Base-by-base conservation (phyloP, 2,113 vertebrate species). In the Microcebus lehilahytsara region DNA sequence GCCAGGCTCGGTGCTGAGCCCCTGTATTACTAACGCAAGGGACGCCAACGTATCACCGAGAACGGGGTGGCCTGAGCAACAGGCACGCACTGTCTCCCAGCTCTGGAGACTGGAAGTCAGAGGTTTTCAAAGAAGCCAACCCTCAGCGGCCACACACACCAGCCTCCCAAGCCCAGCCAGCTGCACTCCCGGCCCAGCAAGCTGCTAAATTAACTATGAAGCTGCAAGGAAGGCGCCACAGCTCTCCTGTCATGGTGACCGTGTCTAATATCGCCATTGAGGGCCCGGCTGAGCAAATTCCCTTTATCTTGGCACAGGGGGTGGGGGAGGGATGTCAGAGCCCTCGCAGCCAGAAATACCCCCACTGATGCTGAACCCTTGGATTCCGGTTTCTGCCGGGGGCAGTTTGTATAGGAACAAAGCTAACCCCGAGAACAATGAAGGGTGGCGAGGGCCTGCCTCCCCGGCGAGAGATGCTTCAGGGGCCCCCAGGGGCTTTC, bases 81-180 rank as follows among this genome's bases (percentile, higher is more conserved):
- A 58, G 19, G 22, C 20, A n/a, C 2, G 32, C 53, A 12, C 30
- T 9, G 10, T 34, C n/a, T 34, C 25, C 5, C 3, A 5, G 75
- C 25, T 40, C 53, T 22, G 27, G 66, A 64, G 66, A 13, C 58
- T 9, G 20, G 14, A 32, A 40, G 32, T 8, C 34, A 5, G 14
- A 53, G 27, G 56, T 80, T 46, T 49, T 53, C 16, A 78, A 80
- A 83, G 71, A 37, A 74, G 56, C 69, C 25, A 23, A 49, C 17
- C 1, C 20, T 79, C 25, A 1, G 67, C 1, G 2, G 66, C 17
- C 46, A 34, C 4, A 1, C 23, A 20, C 0, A 2, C 53, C 8
- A 2, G 71, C 49, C 22, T 32, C 84, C 2, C 1, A 49, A 51
- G 37, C 46, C 67, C 51, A 79, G 17, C 80, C 32, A 56, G 49